Percentiles rank a stretch among this genome's conserved stretches.
phyloP scores from a whole-genome alignment of 2,113 vertebrate species.

The Rhinolophus ferrumequinum region DNA sequence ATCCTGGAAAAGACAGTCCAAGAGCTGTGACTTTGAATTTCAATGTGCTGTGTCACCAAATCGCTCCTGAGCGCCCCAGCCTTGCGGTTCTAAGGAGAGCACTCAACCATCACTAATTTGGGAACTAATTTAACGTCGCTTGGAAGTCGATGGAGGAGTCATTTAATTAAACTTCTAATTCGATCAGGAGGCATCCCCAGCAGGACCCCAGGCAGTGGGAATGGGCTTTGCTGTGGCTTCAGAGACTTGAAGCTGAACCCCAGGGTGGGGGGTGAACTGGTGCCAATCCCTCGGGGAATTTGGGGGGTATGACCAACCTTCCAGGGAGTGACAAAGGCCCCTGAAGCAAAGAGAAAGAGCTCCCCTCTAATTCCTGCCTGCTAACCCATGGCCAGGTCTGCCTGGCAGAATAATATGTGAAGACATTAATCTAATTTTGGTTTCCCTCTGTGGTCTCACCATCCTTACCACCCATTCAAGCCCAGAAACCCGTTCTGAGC shows the following conservation, averaged over 20 bases:
- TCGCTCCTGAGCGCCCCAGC: background rate
- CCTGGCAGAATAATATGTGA: background rate
- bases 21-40: background rate
- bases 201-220: conserved; percentile 64
- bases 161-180: conserved; percentile 82
- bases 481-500: background rate
- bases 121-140: conserved; percentile 80
- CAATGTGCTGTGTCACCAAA: background rate
- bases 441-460: background rate
- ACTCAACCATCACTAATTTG: conserved; percentile 73
- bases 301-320: background rate
- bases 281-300: background rate
- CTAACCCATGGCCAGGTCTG: background rate
- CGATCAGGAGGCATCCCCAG: conserved; percentile 77
- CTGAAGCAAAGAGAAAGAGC: background rate
- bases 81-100: conserved; percentile 43
- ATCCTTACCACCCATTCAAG: too few species aligned
- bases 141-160: conserved; percentile 74
- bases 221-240: conserved; percentile 63
- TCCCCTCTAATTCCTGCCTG: background rate
- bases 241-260: background rate
- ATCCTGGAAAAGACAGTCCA: background rate
- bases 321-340: too few species aligned
- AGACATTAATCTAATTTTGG: rapidly evolving
- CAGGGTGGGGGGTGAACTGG: too few species aligned